A percentile compares a stretch with the other conserved stretches of the same genome.
Evolutionary conservation across 2,113 vertebrate genomes (phyloP).

Genomic region (Taxidea taxus): DNA sequence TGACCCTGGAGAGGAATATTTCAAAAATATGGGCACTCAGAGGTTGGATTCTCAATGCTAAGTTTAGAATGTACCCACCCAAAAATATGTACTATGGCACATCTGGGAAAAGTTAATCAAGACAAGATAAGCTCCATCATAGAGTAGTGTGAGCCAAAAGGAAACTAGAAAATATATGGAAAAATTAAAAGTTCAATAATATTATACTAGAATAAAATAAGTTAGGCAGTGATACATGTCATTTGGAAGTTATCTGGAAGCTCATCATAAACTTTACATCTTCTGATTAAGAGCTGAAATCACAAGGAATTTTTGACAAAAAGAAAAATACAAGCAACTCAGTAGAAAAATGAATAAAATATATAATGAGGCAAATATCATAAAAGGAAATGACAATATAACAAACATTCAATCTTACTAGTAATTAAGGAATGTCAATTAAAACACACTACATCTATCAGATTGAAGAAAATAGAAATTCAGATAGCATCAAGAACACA

Average conservation of each 20-base stretch:
- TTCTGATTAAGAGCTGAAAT: neutral
- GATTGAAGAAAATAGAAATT: neutral
- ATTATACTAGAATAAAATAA: neutral
- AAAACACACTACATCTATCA: neutral
- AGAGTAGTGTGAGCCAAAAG: neutral
- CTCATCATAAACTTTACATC: neutral
- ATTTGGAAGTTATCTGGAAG: neutral
- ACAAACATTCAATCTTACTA: neutral
- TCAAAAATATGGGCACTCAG: neutral
- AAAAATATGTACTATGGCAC: neutral
- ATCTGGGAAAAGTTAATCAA: neutral
- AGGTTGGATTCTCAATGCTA: neutral
- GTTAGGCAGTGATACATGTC: neutral
- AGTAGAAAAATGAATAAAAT: neutral
- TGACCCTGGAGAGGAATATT: neutral
- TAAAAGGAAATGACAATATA: neutral
- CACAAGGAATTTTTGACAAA: neutral
- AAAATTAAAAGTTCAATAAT: neutral
- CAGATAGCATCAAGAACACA: neutral
- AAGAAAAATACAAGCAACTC: neutral
- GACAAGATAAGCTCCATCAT: neutral
- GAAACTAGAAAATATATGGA: neutral
- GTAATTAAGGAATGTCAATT: neutral
- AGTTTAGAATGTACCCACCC: neutral
- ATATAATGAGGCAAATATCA: neutral